Evolutionary conservation across 2,888 invertebrate species (phyloP), one percentile per base, ranked within the genome.

Genomic region (Aromia moschata): DNA sequence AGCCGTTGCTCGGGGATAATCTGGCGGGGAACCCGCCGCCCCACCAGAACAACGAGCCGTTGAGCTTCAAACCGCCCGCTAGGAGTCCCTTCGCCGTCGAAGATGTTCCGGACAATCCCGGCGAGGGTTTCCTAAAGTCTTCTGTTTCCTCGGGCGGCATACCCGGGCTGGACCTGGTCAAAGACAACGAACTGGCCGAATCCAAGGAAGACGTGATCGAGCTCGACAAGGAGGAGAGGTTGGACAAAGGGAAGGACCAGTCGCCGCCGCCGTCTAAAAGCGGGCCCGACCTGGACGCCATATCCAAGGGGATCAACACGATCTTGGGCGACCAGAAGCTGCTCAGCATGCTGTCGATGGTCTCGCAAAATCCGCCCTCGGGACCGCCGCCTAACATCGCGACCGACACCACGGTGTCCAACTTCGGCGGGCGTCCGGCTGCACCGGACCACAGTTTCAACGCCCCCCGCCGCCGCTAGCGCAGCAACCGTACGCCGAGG

Each of bases 141-240:
- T 45, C 62, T 9, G 60, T 65, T 10, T 30, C 62, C 25, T 58
- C 72, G 17, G 70, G 85, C 70, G 87, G 86, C 37, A 91, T 91
- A 73, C 91, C 91, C 7, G 91, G 91, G 0, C 82, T 91, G 56
- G 91, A 91, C 82, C 83, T 91, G 59, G 87, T 89, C 7, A 83
- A 82, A 63, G 84, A 85, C 2, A 74, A 58, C 25, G 46, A 55
- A 12, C 31, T 56, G 40, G 58, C 62, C 18, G 67, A 64, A 7
- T 37, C 57, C 45, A 55, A 62, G 12, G 57, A 56, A 30, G 60
- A 64, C 16, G 63, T 63, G 5, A 63, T 64, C 16, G 58, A 62
- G 15, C 20, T 57, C 2, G 59, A 53, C 38, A 52, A 43, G 14
- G 52, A 56, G 9, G 12, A 55, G 17, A 56, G 63, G 36, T 64